Evolutionary conservation across 2,797 vertebrate species (phyloP).

Genomic region (Amphiprion clarkii): DNA sequence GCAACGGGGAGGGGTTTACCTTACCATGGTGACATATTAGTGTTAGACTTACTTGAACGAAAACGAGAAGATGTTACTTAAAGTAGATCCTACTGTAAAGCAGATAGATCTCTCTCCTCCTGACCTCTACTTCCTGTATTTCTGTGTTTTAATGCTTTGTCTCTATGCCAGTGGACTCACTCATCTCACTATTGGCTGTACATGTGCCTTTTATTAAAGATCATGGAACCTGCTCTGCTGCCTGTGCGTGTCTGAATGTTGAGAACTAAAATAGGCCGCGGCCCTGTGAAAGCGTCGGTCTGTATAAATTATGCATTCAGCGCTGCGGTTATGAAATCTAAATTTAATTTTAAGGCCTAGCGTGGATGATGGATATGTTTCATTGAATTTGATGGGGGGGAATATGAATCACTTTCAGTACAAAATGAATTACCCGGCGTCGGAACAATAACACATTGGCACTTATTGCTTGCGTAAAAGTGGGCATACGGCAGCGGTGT

Average conservation of each 20-base stretch:
- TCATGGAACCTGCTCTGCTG: constrained; percentile 82
- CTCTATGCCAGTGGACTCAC: constrained; percentile 84
- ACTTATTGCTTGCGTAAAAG: constrained; percentile 28
- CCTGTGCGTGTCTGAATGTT: not conserved
- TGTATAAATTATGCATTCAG: constrained; percentile 61
- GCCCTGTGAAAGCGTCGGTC: constrained; percentile 22
- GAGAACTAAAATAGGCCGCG: constrained; percentile 38
- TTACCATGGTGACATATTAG: constrained; percentile 71
- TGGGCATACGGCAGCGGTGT: constrained; percentile 12
- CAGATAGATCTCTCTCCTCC: constrained; percentile 81
- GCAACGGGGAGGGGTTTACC: constrained; percentile 31
- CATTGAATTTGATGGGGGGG: constrained; percentile 48
- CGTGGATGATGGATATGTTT: constrained; percentile 65
- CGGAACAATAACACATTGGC: constrained; percentile 37
- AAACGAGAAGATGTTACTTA: constrained; percentile 75
- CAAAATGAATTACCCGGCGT: constrained; percentile 56
- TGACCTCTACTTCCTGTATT: constrained; percentile 82
- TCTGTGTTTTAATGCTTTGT: constrained; percentile 87
- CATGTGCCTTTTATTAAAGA: constrained; percentile 92
- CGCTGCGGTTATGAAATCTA: constrained; percentile 60
- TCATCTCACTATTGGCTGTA: constrained; percentile 89
- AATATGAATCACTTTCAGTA: constrained; percentile 51
- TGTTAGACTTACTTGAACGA: constrained; percentile 85
- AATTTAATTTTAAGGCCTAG: constrained; percentile 58
- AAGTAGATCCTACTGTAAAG: constrained; percentile 81